Evolutionary conservation across 2,797 vertebrate species (phyloP).

Genomic region (Melanotaenia nigrans): DNA sequence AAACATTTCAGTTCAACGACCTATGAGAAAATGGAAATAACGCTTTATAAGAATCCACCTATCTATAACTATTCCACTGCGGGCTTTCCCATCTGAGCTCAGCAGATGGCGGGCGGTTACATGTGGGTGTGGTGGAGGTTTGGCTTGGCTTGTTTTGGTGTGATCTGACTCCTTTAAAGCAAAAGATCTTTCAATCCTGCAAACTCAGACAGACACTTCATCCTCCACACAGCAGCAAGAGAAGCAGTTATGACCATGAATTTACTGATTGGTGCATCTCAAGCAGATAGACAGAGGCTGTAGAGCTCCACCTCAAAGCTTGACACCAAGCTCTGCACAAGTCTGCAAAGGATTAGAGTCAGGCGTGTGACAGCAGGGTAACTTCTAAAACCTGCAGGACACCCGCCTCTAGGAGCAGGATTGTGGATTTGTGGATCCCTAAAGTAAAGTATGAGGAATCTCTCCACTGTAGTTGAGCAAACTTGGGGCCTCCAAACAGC

Average conservation of each 20-base stretch:
- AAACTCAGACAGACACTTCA: background rate
- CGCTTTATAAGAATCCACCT: conserved; percentile 3
- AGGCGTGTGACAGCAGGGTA: too few relatives aligned
- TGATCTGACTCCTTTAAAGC: conserved; percentile 29
- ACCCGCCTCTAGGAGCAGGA: too few relatives aligned
- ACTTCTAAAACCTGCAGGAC: too few relatives aligned
- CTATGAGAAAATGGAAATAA: conserved; percentile 8
- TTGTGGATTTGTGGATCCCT: too few relatives aligned
- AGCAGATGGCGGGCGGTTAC: conserved; percentile 57
- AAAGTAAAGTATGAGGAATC: too few relatives aligned
- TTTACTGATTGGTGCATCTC: background rate
- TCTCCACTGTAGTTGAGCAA: too few relatives aligned
- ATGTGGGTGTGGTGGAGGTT: conserved; percentile 65
- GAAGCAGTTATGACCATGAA: background rate
- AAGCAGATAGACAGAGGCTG: background rate
- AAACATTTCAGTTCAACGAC: background rate
- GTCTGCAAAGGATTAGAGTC: too few relatives aligned
- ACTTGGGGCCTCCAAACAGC: too few relatives aligned
- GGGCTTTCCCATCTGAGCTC: conserved; percentile 78
- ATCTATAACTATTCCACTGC: conserved; percentile 11
- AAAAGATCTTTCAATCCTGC: conserved; percentile 32
- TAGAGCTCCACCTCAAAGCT: background rate
- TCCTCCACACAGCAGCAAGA: background rate
- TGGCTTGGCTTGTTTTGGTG: conserved; percentile 32
- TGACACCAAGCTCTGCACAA: background rate